Evolutionary conservation across 2,888 invertebrate genomes (phyloP), one percentile per base, ranked within the genome.

Genomic region (Tipula vernalis): DNA sequence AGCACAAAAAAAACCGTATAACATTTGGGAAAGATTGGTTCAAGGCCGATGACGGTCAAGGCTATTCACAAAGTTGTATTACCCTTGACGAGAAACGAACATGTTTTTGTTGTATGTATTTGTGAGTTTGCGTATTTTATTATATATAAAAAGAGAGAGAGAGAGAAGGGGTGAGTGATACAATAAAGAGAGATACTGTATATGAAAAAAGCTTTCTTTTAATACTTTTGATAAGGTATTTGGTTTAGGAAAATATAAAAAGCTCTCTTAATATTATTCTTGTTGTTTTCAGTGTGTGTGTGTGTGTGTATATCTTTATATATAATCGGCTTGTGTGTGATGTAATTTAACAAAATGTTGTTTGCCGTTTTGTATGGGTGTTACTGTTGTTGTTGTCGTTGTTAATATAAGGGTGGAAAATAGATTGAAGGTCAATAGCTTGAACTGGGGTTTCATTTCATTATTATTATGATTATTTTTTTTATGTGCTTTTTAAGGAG

Each of bases 41-140:
- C 71, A 71, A 71, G 71, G 71, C 71, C 71, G 71, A 71, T 71
- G 71, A 71, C 71, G 71, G 71, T 71, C 71, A 71, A 71, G 71
- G 71, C 71, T 71, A 71, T 71, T 71, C 71, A 71, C 71, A 71
- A 71, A 71, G 71, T 71, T 71, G 71, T 71, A 71, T 71, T 71
- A 71, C 71, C 71, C 71, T 71, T 71, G 71, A 71, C 28, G 28
- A 71, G 28, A 71, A 71, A 71, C 71, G 71, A 71, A 71, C 28
- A 71, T 71, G 10, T 12, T 71, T 28, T 71, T 28, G 18, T 2
- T 71, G 51, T 15, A 2, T 71, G 28, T 71, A n/a, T 71, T 28
- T 71, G 18, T 71, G 71, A 71, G 71, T 71, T 71, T 18, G 28
- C 71, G 71, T 71, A 71, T 71, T 51, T n/a, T n/a, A n/a, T n/a